These are phyloP conservation scores for Leptura quadrifasciata DNA, from an alignment of 2,888 invertebrate genomes.

Conservation along the genomic window DNA sequence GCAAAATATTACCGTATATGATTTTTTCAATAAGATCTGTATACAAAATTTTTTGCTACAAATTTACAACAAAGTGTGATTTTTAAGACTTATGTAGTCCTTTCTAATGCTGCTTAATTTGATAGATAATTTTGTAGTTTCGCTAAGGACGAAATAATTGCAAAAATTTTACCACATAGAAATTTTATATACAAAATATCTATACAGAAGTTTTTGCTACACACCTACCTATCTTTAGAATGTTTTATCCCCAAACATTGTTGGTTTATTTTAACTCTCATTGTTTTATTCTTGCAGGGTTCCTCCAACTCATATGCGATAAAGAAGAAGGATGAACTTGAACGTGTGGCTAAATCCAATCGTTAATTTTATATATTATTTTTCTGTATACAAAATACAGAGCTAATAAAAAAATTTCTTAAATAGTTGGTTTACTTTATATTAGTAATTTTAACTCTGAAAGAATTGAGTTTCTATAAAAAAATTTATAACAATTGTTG, in stretches of 20 bases:
- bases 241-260: neutral
- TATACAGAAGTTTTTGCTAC: neutral
- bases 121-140: neutral
- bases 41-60: neutral
- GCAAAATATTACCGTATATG: neutral
- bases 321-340: constrained; percentile 99
- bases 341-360: constrained; percentile 99
- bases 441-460: constrained; percentile 3
- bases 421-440: constrained; percentile 9
- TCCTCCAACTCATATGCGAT: constrained; percentile 99
- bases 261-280: neutral
- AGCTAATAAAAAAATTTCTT: constrained; percentile 48
- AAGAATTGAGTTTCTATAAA: constrained; percentile 14
- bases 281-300: constrained; percentile 77
- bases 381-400: constrained; percentile 55
- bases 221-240: neutral
- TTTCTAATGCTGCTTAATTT: neutral
- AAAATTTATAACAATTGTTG: too few species aligned
- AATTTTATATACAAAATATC: neutral
- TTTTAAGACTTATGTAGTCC: neutral
- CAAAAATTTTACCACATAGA: neutral
- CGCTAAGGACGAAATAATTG: neutral
- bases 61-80: neutral
- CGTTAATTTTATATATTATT: constrained; percentile 83
- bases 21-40: constrained; percentile 15